phyloP scores from a whole-genome alignment of 2,797 vertebrate species.

The Microtus agrestis region DNA sequence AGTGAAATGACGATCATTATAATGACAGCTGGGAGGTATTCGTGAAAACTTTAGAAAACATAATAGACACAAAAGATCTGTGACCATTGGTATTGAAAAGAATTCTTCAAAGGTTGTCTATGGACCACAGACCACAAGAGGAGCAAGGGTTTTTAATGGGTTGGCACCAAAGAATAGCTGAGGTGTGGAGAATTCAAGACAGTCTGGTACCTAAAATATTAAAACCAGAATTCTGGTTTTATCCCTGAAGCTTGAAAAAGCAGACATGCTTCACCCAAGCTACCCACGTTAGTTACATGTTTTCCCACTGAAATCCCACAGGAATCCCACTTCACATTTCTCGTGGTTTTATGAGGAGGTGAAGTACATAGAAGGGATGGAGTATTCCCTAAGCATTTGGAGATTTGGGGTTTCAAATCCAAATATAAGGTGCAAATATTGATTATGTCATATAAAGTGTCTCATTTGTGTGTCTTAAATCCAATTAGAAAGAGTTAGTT shows the following conservation, averaged over 20 bases:
- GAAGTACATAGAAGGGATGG: background rate
- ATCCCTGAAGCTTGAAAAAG: background rate
- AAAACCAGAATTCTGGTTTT: background rate
- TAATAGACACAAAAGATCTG: background rate
- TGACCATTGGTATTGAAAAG: background rate
- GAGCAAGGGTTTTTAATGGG: background rate
- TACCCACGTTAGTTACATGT: background rate
- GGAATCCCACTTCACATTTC: background rate
- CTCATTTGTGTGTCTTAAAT: background rate
- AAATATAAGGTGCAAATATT: background rate
- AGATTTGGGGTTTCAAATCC: background rate
- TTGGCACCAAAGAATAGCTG: background rate
- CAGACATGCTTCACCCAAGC: background rate
- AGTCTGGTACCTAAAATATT: background rate
- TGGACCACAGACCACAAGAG: background rate
- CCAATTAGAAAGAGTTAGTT: background rate
- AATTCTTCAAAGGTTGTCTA: background rate
- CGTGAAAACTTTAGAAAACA: background rate
- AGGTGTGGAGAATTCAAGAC: background rate
- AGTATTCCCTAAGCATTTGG: background rate
- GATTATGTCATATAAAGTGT: background rate
- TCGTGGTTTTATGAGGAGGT: background rate
- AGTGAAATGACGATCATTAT: background rate
- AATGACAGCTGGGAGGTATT: background rate
- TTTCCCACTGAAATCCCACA: background rate